Percentiles rank a stretch among this genome's conserved stretches.
Evolutionary conservation across 2,113 vertebrate genomes (phyloP).

Genomic region (Gymnobelideus leadbeateri): DNA sequence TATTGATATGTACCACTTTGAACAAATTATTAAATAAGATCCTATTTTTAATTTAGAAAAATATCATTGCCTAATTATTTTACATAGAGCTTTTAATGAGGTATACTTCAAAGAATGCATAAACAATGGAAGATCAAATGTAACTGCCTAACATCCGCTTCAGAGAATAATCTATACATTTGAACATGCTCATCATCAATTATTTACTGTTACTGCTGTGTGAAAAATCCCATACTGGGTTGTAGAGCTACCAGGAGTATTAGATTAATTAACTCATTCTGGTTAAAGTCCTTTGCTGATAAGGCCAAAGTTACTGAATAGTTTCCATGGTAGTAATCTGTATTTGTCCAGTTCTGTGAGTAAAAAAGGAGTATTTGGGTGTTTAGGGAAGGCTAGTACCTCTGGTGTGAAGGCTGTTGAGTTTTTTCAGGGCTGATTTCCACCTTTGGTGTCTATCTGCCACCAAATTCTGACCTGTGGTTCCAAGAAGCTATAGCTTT

Average conservation of each 20-base stretch:
- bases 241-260: neutral
- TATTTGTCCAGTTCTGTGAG: neutral
- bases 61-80: neutral
- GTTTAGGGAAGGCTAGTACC: neutral
- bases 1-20: neutral
- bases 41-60: neutral
- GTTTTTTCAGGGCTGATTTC: neutral
- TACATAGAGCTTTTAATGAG: slow-evolving; percentile 28
- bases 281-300: neutral
- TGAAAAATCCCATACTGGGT: neutral
- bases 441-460: neutral
- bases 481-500: too few species aligned
- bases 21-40: neutral
- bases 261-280: neutral
- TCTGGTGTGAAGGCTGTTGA: neutral
- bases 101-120: neutral
- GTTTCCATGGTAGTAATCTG: neutral
- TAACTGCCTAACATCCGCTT: neutral
- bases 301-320: neutral
- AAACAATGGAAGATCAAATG: slow-evolving; percentile 23
- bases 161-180: neutral
- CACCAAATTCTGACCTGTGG: neutral
- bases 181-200: neutral
- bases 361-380: neutral
- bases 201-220: slow-evolving; percentile 10